phyloP scores from a whole-genome alignment of 2,113 vertebrate species.

The Fregata magnificens region DNA sequence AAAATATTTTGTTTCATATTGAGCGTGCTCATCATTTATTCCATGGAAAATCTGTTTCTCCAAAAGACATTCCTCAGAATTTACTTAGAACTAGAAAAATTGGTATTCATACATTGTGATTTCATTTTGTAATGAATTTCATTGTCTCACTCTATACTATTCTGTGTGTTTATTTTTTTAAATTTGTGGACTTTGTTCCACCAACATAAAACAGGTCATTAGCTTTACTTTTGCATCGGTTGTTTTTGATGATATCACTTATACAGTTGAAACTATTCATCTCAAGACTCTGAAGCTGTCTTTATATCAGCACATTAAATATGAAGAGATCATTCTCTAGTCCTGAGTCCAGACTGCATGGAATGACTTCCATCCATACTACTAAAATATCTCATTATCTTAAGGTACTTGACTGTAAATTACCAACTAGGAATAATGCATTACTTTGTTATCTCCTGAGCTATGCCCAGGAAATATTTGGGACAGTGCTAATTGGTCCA shows the following conservation, averaged over 20 bases:
- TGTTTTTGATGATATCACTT: neutral
- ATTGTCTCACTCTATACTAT: neutral
- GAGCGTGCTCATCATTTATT: neutral
- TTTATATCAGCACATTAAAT: neutral
- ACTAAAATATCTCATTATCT: neutral
- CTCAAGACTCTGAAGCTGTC: neutral
- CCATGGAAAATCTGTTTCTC: neutral
- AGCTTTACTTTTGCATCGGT: neutral
- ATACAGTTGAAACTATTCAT: neutral
- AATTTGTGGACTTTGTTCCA: neutral
- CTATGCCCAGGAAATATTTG: neutral
- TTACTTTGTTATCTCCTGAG: neutral
- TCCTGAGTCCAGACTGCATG: neutral
- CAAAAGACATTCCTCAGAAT: neutral
- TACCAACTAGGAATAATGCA: neutral
- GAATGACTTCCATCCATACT: neutral
- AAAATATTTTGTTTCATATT: neutral
- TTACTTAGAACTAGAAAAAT: neutral
- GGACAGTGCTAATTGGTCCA: neutral
- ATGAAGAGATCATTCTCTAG: neutral
- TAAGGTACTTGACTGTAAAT: neutral
- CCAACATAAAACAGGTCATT: neutral
- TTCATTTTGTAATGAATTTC: neutral
- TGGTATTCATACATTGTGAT: accelerated
- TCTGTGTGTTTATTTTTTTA: neutral